These are phyloP conservation scores for Scolopax mira DNA, from an alignment of 2,113 vertebrate genomes.

Conservation along the genomic window DNA sequence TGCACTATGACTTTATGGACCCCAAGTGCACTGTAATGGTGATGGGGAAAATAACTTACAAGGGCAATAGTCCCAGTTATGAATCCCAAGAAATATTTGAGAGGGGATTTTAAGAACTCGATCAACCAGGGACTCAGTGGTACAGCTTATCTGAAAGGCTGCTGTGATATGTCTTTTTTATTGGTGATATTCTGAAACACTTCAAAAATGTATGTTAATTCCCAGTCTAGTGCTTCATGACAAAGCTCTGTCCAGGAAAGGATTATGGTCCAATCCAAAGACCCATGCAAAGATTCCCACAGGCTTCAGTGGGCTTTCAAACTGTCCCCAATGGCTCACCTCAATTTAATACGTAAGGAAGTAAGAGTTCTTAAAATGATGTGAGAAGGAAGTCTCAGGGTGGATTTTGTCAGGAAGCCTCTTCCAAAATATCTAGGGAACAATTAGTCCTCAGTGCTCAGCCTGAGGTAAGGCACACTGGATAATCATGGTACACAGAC, in stretches of 20 bases:
- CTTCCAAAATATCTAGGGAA: not conserved
- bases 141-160: not conserved
- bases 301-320: not conserved
- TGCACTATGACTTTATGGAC: not conserved
- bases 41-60: constrained; percentile 14
- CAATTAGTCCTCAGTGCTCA: not conserved
- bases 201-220: not conserved
- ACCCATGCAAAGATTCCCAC: not conserved
- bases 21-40: not conserved
- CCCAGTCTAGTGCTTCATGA: not conserved
- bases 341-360: not conserved
- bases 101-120: not conserved
- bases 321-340: not conserved
- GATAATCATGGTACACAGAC: not conserved
- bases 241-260: not conserved
- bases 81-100: not conserved
- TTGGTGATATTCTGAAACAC: not conserved
- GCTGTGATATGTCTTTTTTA: constrained; percentile 22
- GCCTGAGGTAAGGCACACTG: not conserved
- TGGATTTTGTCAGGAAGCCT: not conserved
- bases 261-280: not conserved
- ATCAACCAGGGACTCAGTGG: not conserved
- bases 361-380: not conserved
- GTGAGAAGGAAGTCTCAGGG: not conserved
- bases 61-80: not conserved